Base-by-base conservation (phyloP, 2,797 vertebrate species). In the Peromyscus melanophrys region DNA sequence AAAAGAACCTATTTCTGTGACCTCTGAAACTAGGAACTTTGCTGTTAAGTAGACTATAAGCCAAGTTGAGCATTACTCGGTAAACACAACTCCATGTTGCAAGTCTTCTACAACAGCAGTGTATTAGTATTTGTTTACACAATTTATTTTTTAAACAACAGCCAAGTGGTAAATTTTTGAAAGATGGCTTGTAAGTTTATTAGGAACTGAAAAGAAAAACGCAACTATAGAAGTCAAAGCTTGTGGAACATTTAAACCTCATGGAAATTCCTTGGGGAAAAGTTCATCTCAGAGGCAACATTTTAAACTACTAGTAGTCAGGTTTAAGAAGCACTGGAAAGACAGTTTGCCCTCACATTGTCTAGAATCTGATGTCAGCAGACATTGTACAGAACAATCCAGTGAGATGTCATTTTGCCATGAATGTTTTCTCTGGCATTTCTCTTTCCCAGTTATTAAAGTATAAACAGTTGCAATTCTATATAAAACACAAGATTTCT, bases 161-260 rank as follows among this genome's bases (percentile, higher is more conserved):
- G 52, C 1, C 78, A 3, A 57, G 37, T 69, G 31, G 23, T 85
- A n/a, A 75, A 52, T 43, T 89, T 91, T 93, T 91, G 19, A 94
- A 95, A 69, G 37, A 69, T 81, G 73, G 1, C 14, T 87, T 63
- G 2, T 69, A 12, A 85, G 84, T 89, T 29, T 69, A 49, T 81
- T 69, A 89, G 19, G 40, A 95, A 63, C 29, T 85, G 90, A 67
- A 97, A 90, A 89, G 49, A 80, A 89, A 90, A 88, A 63, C 61
- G 0, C 17, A 75, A 75, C 34, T 27, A 6, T 87, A 40, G 78
- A 82, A 49, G 29, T 6, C 16, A 73, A 95, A 67, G 40, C 5
- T 77, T 34, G 40, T 14, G 46, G 69, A 23, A 65, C 37, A 6
- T 78, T 46, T 65, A 93, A 95, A 43, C 2, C 12, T 87, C 7